Evolutionary conservation across 2,888 invertebrate genomes (phyloP), one percentile per base, ranked within the genome.

Genomic region (Cybosia mesomella): DNA sequence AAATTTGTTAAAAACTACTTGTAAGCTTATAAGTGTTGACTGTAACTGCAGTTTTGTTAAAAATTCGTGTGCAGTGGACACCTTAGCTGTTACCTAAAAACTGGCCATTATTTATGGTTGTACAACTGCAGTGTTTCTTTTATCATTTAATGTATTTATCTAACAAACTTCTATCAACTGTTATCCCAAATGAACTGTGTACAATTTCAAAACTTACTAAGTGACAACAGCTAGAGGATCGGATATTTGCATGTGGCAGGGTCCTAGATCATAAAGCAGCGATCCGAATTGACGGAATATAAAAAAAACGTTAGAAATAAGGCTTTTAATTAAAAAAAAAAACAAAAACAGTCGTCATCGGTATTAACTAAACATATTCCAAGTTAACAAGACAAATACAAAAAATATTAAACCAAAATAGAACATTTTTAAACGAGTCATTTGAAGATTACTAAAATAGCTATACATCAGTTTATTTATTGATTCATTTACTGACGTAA

Each of bases 1-100:
- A 65, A 21, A 28, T 36, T 58, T 21, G 28, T 9, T n/a, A 34
- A 18, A 58, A 53, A 65, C 11, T 59, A 53, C 10, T 59, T 65
- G 58, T 59, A 59, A 49, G 53, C 58, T 58, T 11, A 58, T 36
- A 18, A 36, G 15, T 59, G 18, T 49, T 49, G n/a, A 49, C 1
- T 43, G 1, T 43, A 43, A 9, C 49, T 49, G 5, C n/a, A 49
- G 9, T n/a, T 49, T 49, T n/a, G 8, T 49, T n/a, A n/a, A 49
- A 28, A n/a, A 49, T 9, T n/a, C n/a, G 18, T 13, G 13, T 36
- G 2, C 36, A 36, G 8, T 10, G 3, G 0, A n/a, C 18, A 49
- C 9, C 0, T 49, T n/a, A 49, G 18, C 43, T 36, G 13, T 39
- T 15, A 13, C 2, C 8, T 21, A 36, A n/a, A 58, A 15, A 34